Evolutionary conservation across 1,140 invertebrate genomes (phyloP).

Genomic region (Danaus melanippus): DNA sequence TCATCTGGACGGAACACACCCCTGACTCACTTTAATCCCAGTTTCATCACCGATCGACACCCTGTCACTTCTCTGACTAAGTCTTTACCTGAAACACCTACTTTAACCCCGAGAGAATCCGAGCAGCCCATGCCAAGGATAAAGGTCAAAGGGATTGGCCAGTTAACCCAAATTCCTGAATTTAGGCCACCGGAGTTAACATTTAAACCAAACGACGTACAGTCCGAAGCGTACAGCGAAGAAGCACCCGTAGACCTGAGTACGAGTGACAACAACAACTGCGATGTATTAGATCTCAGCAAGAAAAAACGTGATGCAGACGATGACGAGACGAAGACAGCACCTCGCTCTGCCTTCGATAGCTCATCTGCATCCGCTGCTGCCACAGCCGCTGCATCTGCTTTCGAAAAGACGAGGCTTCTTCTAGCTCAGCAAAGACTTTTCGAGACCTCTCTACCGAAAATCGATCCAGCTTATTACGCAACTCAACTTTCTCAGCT

Average conservation of each 20-base stretch:
- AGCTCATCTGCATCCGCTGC: constrained; percentile 32
- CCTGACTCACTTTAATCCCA: constrained; percentile 66
- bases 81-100: constrained; percentile 39
- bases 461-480: constrained; percentile 74
- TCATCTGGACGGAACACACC: constrained; percentile 56
- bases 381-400: constrained; percentile 36
- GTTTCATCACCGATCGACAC: constrained; percentile 54
- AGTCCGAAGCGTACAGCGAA: constrained; percentile 52
- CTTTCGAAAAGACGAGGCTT: constrained; percentile 70
- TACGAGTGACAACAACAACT: constrained; percentile 72
- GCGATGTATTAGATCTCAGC: constrained; percentile 88
- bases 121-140: constrained; percentile 69
- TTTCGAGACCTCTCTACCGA: constrained; percentile 70
- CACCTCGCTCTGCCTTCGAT: constrained; percentile 57
- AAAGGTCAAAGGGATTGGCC: constrained; percentile 76
- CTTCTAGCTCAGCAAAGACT: constrained; percentile 75
- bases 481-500: constrained; percentile 73
- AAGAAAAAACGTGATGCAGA: constrained; percentile 78
- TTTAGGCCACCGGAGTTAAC: constrained; percentile 58
- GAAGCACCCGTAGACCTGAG: constrained; percentile 83
- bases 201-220: constrained; percentile 46
- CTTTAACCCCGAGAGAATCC: constrained; percentile 39
- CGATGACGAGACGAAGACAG: constrained; percentile 53
- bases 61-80: constrained; percentile 48
- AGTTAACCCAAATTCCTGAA: constrained; percentile 72